Evolutionary conservation across 2,113 vertebrate genomes (phyloP), one percentile per base, ranked within the genome.

Genomic region (Tragulus kanchil): DNA sequence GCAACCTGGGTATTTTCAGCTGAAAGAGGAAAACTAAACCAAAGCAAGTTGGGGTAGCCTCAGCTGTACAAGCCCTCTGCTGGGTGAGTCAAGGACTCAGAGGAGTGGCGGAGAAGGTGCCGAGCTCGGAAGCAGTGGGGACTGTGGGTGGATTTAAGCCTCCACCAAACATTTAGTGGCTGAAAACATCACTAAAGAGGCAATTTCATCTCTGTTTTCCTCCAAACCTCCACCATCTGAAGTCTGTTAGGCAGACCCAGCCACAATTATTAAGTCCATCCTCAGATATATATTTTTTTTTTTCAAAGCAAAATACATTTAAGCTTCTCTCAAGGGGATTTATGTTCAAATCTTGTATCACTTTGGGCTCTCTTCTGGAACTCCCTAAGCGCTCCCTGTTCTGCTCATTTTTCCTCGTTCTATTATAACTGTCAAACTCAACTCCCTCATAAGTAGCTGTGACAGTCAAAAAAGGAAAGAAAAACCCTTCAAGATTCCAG

Each of bases 311-410:
- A 93, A 97, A 93, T 96, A n/a, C 81, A 16, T 90, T 90, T 85
- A 97, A 95, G 94, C 95, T 61, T 85, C 92, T 97, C 97, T 97
- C 95, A 0, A 62, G 95, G 75, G 96, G 95, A 96, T 97, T 96
- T 97, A 61, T 28, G 90, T 90, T 95, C 92, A 86, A 95, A 93
- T 92, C 96, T 95, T 85, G 92, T 92, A 82, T 96, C 95, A 45
- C 84, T 92, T 83, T 78, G 93, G 92, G 48, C 59, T 91, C 78
- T 93, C 87, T 82, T 69, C 88, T 67, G 94, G 77, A 89, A 84
- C 93, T 92, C 92, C 87, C 89, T 94, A 48, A 92, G 81, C 92
- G n/a, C 31, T 90, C 79, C 15, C 12, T 36, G 62, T 54, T 61
- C 84, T 4, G 81, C 79, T 93, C 89, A 64, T 89, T 92, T 96